phyloP scores from a whole-genome alignment of 2,888 invertebrate species.

The Liposcelis brunnea region DNA sequence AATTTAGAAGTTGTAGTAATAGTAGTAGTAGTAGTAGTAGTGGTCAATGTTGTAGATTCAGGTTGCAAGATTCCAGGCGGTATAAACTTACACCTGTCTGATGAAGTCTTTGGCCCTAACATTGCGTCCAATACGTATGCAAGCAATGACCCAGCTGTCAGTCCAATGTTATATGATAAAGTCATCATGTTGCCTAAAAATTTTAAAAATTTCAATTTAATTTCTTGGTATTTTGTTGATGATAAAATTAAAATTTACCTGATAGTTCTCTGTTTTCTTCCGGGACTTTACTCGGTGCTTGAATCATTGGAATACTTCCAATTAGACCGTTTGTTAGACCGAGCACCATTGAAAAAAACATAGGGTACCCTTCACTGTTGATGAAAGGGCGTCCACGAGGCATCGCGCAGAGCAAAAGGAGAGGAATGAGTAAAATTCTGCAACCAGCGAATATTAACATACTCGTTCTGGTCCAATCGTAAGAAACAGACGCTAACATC shows the following conservation, averaged over 20 bases:
- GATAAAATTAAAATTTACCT: too few relatives aligned
- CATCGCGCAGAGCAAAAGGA: slow-evolving; percentile 64
- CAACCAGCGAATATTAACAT: slow-evolving; percentile 55
- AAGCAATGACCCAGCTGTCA: slow-evolving; percentile 66
- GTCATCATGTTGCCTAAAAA: slow-evolving; percentile 80
- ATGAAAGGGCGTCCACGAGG: slow-evolving; percentile 60
- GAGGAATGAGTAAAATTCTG: slow-evolving; percentile 58
- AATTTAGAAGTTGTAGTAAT: slow-evolving; percentile 6
- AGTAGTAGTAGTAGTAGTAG: slow-evolving; percentile 7
- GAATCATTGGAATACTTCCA: slow-evolving; percentile 84
- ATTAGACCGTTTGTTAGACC: slow-evolving; percentile 77
- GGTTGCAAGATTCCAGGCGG: not conserved
- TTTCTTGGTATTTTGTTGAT: too few relatives aligned
- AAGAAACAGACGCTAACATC: slow-evolving; percentile 61
- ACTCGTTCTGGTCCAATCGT: slow-evolving; percentile 67
- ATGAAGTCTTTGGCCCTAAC: slow-evolving; percentile 22
- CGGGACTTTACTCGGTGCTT: slow-evolving; percentile 72
- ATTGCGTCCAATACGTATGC: slow-evolving; percentile 56
- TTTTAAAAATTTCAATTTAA: not conserved
- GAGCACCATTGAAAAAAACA: slow-evolving; percentile 46
- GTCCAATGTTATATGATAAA: slow-evolving; percentile 70
- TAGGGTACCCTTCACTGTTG: slow-evolving; percentile 42
- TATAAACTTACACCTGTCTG: slow-evolving; percentile 12
- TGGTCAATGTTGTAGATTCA: slow-evolving; percentile 6
- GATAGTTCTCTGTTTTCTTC: slow-evolving; percentile 75